A percentile compares a stretch with the other conserved stretches of the same genome.
Conservation (phyloP, 53 echinoderm and acorn worm genomes). For the Echinarachnius parma region DNA sequence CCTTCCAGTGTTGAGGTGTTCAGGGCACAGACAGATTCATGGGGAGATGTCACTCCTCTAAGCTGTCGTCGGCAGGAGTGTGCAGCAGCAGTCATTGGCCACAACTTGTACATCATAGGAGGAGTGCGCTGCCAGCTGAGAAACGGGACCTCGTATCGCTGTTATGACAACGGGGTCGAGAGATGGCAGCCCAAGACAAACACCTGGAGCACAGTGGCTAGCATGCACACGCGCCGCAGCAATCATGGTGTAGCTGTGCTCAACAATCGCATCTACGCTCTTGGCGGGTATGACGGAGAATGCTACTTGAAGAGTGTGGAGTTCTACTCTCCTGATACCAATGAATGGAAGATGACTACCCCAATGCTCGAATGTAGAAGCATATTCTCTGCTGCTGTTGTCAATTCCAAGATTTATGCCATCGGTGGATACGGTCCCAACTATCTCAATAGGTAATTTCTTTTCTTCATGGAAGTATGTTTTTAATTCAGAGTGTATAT, state of each 20-base stretch:
- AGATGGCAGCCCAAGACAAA: conserved; percentile 70
- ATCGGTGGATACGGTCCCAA: conserved; percentile 82
- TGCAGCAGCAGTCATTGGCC: conserved; percentile 61
- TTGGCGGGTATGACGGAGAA: conserved; percentile 75
- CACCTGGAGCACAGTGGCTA: conserved; percentile 61
- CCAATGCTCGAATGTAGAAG: conserved; percentile 76
- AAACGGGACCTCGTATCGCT: conserved; percentile 54
- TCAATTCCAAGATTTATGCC: conserved; percentile 73
- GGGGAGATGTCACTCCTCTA: conserved; percentile 69
- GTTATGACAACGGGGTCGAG: conserved; percentile 72
- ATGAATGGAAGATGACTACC: conserved; percentile 60
- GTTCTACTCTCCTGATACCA: conserved; percentile 58
- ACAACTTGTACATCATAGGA: conserved; percentile 65
- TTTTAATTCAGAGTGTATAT: too few species aligned
- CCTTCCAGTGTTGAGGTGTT: too few species aligned
- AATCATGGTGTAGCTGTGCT: conserved; percentile 77
- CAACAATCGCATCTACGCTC: conserved; percentile 65
- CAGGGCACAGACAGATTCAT: conserved; percentile 40
- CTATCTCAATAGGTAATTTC: conserved; percentile 80
- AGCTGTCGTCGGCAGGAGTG: conserved; percentile 84
- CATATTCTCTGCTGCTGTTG: conserved; percentile 66
- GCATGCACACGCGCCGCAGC: conserved; percentile 70
- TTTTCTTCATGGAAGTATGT: too few species aligned
- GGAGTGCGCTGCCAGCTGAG: conserved; percentile 63
- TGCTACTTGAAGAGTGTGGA: conserved; percentile 78